These are phyloP conservation scores for Tetraneura akinire DNA, from an alignment of 1,140 invertebrate genomes.

Conservation along the genomic window DNA sequence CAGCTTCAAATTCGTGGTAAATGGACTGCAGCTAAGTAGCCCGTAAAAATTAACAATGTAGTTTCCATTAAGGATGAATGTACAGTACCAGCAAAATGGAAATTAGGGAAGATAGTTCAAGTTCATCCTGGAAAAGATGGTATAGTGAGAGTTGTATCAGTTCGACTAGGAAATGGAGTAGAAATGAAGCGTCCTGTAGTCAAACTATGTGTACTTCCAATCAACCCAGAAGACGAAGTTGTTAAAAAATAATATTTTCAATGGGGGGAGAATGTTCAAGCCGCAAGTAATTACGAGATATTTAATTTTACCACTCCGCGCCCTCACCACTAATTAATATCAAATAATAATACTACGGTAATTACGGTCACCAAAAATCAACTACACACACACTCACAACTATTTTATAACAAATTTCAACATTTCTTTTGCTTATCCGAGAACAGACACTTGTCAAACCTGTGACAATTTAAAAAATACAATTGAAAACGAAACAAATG, in stretches of 20 bases:
- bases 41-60: not conserved
- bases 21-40: not conserved
- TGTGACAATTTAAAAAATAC: not conserved
- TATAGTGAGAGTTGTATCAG: slow-evolving; percentile 53
- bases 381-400: too few relatives aligned
- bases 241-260: not conserved
- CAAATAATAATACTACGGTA: too few relatives aligned
- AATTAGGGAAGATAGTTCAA: slow-evolving; percentile 54
- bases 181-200: slow-evolving; percentile 51
- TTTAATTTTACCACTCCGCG: too few relatives aligned
- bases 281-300: too few relatives aligned
- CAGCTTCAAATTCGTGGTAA: slow-evolving; percentile 29
- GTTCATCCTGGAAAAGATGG: slow-evolving; percentile 55
- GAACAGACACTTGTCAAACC: slow-evolving; percentile 16
- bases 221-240: not conserved
- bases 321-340: too few relatives aligned
- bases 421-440: not conserved
- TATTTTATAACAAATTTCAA: slow-evolving; percentile 21
- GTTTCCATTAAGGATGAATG: slow-evolving; percentile 36
- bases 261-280: slow-evolving; percentile 1
- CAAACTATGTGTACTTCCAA: slow-evolving; percentile 52
- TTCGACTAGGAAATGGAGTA: slow-evolving; percentile 56
- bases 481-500: not conserved
- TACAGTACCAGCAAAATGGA: slow-evolving; percentile 53
- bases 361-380: too few relatives aligned